Conservation (phyloP, 2,888 invertebrate genomes). For the Rhagonycha lutea region DNA sequence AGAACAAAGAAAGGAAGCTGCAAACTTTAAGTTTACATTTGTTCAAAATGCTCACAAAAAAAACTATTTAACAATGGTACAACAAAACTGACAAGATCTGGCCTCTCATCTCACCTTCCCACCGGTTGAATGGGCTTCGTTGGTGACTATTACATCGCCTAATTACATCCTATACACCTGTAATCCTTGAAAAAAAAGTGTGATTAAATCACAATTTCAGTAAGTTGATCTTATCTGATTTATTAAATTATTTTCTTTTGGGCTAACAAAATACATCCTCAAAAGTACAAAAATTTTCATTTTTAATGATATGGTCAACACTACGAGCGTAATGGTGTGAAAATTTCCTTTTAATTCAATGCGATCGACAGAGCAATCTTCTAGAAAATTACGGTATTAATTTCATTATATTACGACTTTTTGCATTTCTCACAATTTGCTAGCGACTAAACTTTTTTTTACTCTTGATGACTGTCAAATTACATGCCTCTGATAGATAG, state of each 20-base stretch:
- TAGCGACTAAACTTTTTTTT: conserved; percentile 6
- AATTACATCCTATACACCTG: conserved; percentile 30
- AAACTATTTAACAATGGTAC: conserved; percentile 26
- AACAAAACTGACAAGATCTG: conserved; percentile 31
- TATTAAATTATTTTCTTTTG: not conserved
- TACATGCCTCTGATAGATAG: conserved; percentile 9
- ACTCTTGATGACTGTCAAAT: conserved; percentile 21
- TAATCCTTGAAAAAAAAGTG: conserved; percentile 26
- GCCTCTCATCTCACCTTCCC: conserved; percentile 35
- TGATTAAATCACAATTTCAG: conserved; percentile 3
- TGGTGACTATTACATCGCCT: conserved; percentile 29
- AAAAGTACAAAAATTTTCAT: not conserved
- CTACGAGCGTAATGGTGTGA: conserved; percentile 19
- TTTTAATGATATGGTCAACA: not conserved
- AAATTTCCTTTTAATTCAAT: conserved; percentile 7
- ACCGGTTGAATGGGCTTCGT: conserved; percentile 32
- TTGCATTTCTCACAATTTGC: conserved; percentile 25
- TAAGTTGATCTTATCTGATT: not conserved
- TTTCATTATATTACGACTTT: conserved; percentile 19
- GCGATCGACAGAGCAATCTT: conserved; percentile 18
- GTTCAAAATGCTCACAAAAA: conserved; percentile 6
- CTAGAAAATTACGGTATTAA: conserved; percentile 27
- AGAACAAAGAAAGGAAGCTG: conserved; percentile 14
- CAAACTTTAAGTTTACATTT: conserved; percentile 1
- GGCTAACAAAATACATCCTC: not conserved